Evolutionary conservation across 2,888 invertebrate genomes (phyloP).

Genomic region (Aphidius colemani): DNA sequence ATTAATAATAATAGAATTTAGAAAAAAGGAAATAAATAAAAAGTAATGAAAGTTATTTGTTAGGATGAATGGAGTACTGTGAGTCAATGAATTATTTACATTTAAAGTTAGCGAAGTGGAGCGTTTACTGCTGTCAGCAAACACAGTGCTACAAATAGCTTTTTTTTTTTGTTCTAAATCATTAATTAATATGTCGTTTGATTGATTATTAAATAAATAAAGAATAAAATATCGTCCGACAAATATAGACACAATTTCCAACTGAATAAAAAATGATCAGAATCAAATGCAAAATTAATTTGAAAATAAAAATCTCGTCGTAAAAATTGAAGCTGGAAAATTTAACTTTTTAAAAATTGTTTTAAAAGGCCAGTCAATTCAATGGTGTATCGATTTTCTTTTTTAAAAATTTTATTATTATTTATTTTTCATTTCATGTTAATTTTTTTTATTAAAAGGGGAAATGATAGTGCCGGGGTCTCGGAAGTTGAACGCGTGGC

Average conservation of each 20-base stretch:
- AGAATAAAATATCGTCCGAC: background rate
- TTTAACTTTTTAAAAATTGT: background rate
- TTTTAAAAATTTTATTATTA: background rate
- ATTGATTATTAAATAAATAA: background rate
- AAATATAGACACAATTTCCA: no score
- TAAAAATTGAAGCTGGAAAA: conserved; percentile 1
- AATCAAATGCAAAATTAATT: no score
- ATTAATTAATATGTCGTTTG: background rate
- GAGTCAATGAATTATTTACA: conserved; percentile 14
- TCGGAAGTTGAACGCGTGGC: conserved; percentile 41
- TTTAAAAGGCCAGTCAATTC: conserved; percentile 9
- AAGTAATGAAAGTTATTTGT: no score
- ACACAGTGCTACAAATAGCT: background rate
- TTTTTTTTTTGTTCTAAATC: background rate
- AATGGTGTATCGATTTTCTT: background rate
- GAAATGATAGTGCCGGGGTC: background rate
- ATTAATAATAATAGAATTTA: no score
- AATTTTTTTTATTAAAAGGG: background rate
- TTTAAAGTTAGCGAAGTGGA: conserved; percentile 17
- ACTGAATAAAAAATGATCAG: no score
- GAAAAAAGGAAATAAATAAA: background rate
- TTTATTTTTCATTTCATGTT: conserved; percentile 1
- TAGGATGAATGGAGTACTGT: background rate
- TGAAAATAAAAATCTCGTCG: background rate
- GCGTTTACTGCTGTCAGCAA: conserved; percentile 5